Conservation (phyloP, 2,113 vertebrate species). For the Chamaea fasciata region DNA sequence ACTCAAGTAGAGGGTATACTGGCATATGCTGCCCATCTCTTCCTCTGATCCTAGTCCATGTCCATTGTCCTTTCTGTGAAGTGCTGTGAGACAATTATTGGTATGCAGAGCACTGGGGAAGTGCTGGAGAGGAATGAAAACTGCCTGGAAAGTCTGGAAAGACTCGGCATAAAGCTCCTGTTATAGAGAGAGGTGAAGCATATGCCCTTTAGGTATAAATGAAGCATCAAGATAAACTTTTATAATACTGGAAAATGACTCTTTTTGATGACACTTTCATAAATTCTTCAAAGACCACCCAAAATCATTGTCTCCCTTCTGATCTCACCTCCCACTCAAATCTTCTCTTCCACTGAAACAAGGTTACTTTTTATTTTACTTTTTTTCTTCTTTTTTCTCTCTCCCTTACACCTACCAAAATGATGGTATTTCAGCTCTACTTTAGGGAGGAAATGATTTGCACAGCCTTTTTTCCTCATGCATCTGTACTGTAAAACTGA, state of each 20-base stretch:
- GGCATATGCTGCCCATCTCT: neutral
- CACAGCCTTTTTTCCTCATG: neutral
- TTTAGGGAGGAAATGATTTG: neutral
- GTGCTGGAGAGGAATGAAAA: neutral
- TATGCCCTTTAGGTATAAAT: neutral
- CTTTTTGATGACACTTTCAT: neutral
- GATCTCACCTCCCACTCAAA: neutral
- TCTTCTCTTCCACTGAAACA: neutral
- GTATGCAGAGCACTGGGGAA: neutral
- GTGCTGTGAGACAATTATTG: neutral
- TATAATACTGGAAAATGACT: neutral
- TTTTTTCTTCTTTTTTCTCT: neutral
- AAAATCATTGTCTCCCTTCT: constrained; percentile 5
- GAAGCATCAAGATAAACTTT: neutral
- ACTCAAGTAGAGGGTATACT: neutral
- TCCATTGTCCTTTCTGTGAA: neutral
- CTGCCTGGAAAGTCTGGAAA: neutral
- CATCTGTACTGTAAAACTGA: constrained; percentile 13
- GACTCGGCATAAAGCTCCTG: neutral
- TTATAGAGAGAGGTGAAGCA: neutral
- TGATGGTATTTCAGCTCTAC: neutral
- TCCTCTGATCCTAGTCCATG: neutral
- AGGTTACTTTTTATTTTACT: neutral
- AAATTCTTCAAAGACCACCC: neutral
- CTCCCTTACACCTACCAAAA: neutral